phyloP scores from a whole-genome alignment of 2,113 vertebrate genomes.

The Lipophrys pholis region DNA sequence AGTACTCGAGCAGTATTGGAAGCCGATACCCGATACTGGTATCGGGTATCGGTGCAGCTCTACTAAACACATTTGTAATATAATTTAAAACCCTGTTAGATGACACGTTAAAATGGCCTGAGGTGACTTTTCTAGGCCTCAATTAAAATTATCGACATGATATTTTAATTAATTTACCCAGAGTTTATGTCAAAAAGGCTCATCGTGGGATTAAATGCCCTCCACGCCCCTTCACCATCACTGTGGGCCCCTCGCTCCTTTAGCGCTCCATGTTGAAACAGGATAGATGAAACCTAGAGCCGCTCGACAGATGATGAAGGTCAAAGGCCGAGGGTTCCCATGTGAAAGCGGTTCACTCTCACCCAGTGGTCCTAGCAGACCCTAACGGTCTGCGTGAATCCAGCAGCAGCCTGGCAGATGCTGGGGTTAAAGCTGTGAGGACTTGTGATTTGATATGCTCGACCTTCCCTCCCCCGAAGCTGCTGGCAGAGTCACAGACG shows the following conservation, averaged over 20 bases:
- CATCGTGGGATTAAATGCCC: neutral
- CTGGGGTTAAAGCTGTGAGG: constrained; percentile 2
- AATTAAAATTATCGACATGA: too few relatives aligned
- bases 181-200: too few relatives aligned
- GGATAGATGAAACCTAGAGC: constrained; percentile 46
- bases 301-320: constrained; percentile 64
- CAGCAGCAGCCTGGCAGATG: constrained; percentile 43
- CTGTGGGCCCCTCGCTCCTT: constrained; percentile 15
- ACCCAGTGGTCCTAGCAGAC: constrained; percentile 1
- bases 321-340: constrained; percentile 60
- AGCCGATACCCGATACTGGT: too few relatives aligned
- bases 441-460: neutral
- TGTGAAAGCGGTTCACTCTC: constrained; percentile 40
- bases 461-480: constrained; percentile 6
- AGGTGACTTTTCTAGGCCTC: too few relatives aligned
- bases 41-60: too few relatives aligned
- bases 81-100: too few relatives aligned
- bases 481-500: neutral
- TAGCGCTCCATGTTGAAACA: constrained; percentile 44
- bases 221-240: constrained; percentile 1
- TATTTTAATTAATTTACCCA: too few relatives aligned
- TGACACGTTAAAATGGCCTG: too few relatives aligned
- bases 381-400: constrained; percentile 1
- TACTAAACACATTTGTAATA: too few relatives aligned
- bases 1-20: too few relatives aligned